These are phyloP conservation scores for Zaprionus nigranus DNA, from an alignment of 1,140 invertebrate genomes.

Conservation along the genomic window DNA sequence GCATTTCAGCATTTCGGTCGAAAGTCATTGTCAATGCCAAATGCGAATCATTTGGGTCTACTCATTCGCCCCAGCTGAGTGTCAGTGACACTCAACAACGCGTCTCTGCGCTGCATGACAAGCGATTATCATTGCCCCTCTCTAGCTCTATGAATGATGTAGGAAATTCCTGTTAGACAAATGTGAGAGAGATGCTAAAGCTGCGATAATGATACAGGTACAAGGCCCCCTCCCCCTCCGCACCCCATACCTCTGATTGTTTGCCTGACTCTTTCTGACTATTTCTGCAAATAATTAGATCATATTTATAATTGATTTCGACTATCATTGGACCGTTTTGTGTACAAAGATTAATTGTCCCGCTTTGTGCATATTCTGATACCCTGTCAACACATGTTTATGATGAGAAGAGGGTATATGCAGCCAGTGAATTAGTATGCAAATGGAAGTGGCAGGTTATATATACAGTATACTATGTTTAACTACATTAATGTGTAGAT, in stretches of 20 bases:
- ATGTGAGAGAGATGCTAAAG: background rate
- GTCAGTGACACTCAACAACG: conserved; percentile 71
- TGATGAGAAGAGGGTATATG: background rate
- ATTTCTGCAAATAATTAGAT: conserved; percentile 22
- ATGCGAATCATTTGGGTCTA: conserved; percentile 70
- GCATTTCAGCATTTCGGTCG: conserved; percentile 52
- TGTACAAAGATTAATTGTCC: conserved; percentile 37
- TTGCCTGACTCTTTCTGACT: background rate
- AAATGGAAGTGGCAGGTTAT: background rate
- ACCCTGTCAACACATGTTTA: background rate
- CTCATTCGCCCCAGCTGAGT: conserved; percentile 62
- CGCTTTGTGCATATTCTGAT: conserved; percentile 2
- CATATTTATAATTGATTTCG: conserved; percentile 16
- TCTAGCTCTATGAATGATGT: conserved; percentile 22
- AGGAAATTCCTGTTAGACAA: conserved; percentile 27
- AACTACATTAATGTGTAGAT: background rate
- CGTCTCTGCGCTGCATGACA: conserved; percentile 63
- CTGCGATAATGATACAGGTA: conserved; percentile 20
- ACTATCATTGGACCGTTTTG: conserved; percentile 11
- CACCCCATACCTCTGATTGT: background rate
- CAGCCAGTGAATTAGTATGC: background rate
- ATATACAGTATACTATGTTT: background rate
- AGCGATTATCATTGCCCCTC: conserved; percentile 42
- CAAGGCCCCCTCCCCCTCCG: conserved; percentile 2
- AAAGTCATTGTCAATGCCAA: conserved; percentile 82